phyloP scores from a whole-genome alignment of 2,797 vertebrate genomes.

The Gadopsis bispinosus region DNA sequence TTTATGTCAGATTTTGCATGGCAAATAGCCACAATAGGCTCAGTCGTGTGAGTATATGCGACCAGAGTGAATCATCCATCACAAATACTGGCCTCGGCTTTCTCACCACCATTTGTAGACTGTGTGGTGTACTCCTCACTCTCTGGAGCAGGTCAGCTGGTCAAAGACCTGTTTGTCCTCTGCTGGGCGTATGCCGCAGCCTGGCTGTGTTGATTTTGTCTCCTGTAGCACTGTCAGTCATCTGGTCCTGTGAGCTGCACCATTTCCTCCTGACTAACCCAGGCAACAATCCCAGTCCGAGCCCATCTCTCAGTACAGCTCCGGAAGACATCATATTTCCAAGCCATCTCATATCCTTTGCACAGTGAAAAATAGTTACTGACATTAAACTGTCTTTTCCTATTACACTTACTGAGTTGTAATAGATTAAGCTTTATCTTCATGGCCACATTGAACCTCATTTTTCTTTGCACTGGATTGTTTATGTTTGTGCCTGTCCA shows the following conservation, averaged over 20 bases:
- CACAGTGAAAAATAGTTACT: slow-evolving; percentile 72
- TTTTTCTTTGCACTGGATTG: slow-evolving; percentile 66
- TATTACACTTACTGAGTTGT: slow-evolving; percentile 71
- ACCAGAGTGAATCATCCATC: slow-evolving; percentile 51
- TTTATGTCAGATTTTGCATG: slow-evolving; percentile 70
- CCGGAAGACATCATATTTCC: slow-evolving; percentile 63
- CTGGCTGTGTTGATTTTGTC: slow-evolving; percentile 48
- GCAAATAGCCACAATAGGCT: slow-evolving; percentile 44
- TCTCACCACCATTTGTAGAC: slow-evolving; percentile 10
- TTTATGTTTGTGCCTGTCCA: slow-evolving; percentile 76
- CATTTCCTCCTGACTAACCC: slow-evolving; percentile 29
- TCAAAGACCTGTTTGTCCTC: slow-evolving; percentile 59
- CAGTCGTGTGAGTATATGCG: slow-evolving; percentile 42
- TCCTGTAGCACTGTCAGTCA: slow-evolving; percentile 56
- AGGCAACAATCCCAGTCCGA: slow-evolving; percentile 28
- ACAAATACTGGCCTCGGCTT: slow-evolving; percentile 36
- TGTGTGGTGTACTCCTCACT: background rate
- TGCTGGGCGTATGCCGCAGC: slow-evolving; percentile 26
- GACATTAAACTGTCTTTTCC: slow-evolving; percentile 81
- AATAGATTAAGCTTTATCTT: slow-evolving; percentile 82
- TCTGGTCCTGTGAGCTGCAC: slow-evolving; percentile 50
- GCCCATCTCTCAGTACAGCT: slow-evolving; percentile 54
- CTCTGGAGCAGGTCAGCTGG: slow-evolving; percentile 40
- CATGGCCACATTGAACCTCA: slow-evolving; percentile 69
- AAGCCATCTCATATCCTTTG: slow-evolving; percentile 53